Base-by-base conservation (phyloP, 2,888 invertebrate species). In the Cephus rjabovi region DNA sequence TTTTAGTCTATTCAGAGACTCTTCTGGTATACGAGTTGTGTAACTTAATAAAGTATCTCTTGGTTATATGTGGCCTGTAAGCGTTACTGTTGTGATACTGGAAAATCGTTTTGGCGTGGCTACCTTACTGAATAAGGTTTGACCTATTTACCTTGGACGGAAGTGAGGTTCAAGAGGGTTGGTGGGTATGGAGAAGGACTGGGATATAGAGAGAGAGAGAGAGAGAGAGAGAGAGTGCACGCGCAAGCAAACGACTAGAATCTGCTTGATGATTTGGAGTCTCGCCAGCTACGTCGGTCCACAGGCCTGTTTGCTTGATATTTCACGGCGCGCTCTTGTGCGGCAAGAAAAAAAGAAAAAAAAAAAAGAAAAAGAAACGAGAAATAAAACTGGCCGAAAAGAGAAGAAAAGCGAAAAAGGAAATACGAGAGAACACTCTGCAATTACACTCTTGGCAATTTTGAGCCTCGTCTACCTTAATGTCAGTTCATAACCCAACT, bases 261-360 rank as follows among this genome's bases (percentile, higher is more conserved):
- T 83, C 80, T 80, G 84, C 76, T 75, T 78, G 79, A 76, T 82
- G 70, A 33, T 33, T 70, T 70, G 70, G 70, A 86, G 79, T 69
- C 68, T 74, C 76, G 83, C 85, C 85, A 85, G 81, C 75, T 74
- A 80, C 76, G 80, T 76, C 82, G 81, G 81, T 86, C 80, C 81
- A 81, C 81, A 81, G 85, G 81, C 80, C 82, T 81, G n/a, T 33
- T 74, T 35, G 34, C 79, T 77, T 79, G 77, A 75, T 81, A 79
- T 84, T 79, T 79, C 84, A 23, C 75, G 78, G 80, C 70, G 70
- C 70, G 70, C 30, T 30, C 70, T 30, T 33, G 70, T 31, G 68
- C 71, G 79, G 77, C 75, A 76, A 2, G 37, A 69, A 56, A 78
- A 78, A 74, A 56, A 78, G 77, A 74, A 35, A 69, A 34, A 71